Evolutionary conservation across 2,113 vertebrate species (phyloP).

Genomic region (Heteronetta atricapilla): DNA sequence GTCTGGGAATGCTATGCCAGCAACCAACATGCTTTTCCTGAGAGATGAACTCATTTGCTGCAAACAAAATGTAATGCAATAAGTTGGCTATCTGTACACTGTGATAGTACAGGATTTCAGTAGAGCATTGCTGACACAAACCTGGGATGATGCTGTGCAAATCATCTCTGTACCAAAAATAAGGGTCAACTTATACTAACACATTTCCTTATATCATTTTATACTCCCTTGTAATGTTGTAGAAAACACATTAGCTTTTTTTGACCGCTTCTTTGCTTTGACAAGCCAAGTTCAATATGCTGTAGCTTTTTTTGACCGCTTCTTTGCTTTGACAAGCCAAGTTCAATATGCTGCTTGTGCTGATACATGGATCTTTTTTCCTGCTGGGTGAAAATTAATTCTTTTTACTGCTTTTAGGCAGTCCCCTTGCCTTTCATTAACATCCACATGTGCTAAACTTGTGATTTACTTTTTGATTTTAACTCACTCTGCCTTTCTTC

Average conservation of each 20-base stretch:
- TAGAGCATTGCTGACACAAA: neutral
- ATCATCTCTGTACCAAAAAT: neutral
- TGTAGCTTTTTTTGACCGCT: neutral
- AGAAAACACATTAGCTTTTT: neutral
- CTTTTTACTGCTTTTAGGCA: neutral
- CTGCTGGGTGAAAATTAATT: neutral
- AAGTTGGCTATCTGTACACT: rapidly evolving
- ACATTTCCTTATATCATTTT: neutral
- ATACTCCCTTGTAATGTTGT: neutral
- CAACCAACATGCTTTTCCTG: neutral
- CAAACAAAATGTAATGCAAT: neutral
- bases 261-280: neutral
- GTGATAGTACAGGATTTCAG: neutral
- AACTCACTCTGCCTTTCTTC: neutral
- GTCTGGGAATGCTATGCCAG: neutral
- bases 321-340: neutral
- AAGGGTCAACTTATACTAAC: neutral
- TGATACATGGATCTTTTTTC: neutral
- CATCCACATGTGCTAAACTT: neutral
- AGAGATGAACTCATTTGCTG: neutral
- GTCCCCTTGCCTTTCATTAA: neutral
- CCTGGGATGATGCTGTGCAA: neutral
- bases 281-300: neutral
- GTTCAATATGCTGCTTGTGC: neutral
- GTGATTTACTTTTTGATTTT: neutral